These are phyloP conservation scores for Oscarella lobularis DNA, from an alignment of 37 sponge, comb jelly and placozoan genomes.

Conservation along the genomic window DNA sequence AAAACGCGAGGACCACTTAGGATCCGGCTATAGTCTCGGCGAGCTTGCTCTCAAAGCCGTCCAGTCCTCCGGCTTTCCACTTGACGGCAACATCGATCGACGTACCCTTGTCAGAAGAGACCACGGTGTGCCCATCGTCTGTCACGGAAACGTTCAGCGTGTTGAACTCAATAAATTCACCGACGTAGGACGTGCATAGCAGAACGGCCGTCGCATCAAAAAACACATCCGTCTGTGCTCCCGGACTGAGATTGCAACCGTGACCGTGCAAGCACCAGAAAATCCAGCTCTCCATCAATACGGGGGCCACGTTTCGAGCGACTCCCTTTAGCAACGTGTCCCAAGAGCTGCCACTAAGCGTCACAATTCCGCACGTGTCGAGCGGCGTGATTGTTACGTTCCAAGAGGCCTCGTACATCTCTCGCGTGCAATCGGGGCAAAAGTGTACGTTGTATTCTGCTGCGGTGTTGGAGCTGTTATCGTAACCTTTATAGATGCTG, in stretches of 20 bases:
- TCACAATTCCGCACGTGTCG: slow-evolving; percentile 38
- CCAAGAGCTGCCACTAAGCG: not conserved
- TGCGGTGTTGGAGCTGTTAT: slow-evolving; percentile 14
- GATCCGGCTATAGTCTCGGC: not conserved
- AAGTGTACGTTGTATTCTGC: slow-evolving; percentile 52
- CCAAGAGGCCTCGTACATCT: slow-evolving; percentile 36
- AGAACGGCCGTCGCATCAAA: not conserved
- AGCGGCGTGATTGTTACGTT: slow-evolving; percentile 43
- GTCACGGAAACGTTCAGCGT: not conserved
- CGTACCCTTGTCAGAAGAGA: not conserved
- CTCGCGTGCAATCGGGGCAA: slow-evolving; percentile 38
- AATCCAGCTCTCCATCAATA: not conserved
- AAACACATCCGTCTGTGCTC: not conserved
- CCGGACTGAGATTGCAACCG: not conserved
- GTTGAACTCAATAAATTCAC: not conserved
- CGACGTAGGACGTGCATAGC: not conserved
- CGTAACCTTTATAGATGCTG: slow-evolving; percentile 39
- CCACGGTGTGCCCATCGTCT: slow-evolving; percentile 6
- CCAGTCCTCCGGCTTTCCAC: not conserved
- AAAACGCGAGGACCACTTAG: no score
- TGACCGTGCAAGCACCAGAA: not conserved
- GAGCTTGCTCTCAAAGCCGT: not conserved
- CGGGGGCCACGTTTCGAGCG: not conserved
- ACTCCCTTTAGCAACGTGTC: not conserved
- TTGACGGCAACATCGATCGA: not conserved